Percentiles rank a stretch among this genome's conserved stretches.
Evolutionary conservation across 2,888 invertebrate species (phyloP).

Genomic region (Pharmacophagus antenor): DNA sequence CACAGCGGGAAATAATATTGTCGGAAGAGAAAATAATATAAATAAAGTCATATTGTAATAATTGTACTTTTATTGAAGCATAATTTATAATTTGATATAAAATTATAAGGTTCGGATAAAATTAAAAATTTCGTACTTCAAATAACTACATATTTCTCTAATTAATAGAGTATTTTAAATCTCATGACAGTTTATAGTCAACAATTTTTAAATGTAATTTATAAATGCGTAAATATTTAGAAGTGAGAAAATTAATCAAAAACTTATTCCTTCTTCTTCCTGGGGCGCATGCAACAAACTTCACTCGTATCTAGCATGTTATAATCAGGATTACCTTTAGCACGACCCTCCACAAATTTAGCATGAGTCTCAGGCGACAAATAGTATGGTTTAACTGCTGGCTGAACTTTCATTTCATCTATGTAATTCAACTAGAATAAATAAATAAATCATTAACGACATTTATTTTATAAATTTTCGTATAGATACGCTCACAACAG

Average conservation of each 20-base stretch:
- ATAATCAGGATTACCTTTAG: conserved; percentile 85
- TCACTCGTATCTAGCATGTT: conserved; percentile 80
- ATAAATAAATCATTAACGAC: not conserved
- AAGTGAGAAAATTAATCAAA: not conserved
- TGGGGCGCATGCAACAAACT: conserved; percentile 72
- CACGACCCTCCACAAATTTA: conserved; percentile 84
- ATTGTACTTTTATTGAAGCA: conserved; percentile 2
- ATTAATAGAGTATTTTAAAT: not conserved
- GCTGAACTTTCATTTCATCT: conserved; percentile 84
- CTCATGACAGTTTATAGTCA: no score
- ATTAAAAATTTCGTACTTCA: not conserved
- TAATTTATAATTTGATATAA: not conserved
- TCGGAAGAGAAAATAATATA: not conserved
- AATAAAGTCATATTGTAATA: no score
- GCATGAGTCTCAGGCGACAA: conserved; percentile 86
- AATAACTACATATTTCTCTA: not conserved
- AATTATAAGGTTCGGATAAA: not conserved
- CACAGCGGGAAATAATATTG: no score
- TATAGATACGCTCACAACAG: no score
- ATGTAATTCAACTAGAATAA: conserved; percentile 79
- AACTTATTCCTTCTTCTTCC: conserved; percentile 72
- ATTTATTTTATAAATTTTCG: not conserved
- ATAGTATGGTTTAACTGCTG: conserved; percentile 84
- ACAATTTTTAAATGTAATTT: no score
- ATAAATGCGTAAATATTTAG: not conserved